Evolutionary conservation across 2,797 vertebrate genomes (phyloP).

Genomic region (Dendrocincla tyrannina): DNA sequence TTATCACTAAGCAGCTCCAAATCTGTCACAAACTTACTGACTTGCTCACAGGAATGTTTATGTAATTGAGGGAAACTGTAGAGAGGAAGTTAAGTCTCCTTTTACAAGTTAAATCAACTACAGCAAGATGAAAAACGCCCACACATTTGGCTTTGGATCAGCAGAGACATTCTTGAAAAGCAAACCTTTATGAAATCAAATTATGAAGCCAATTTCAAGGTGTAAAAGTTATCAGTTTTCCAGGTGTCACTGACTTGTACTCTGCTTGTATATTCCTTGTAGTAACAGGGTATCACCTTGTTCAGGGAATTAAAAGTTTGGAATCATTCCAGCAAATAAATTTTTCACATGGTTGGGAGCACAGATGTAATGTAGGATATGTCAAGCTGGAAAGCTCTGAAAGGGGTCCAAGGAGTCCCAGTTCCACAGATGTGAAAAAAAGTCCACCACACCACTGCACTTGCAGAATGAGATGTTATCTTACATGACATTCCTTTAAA

Average conservation of each 20-base stretch:
- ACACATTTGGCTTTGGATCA: constrained; percentile 26
- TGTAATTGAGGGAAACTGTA: constrained; percentile 30
- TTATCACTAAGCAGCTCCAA: constrained; percentile 56
- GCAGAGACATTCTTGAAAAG: constrained; percentile 23
- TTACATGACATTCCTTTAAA: neutral
- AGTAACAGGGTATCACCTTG: neutral
- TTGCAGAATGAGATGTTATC: neutral
- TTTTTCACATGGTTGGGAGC: neutral
- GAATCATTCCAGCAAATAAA: neutral
- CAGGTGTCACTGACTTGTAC: neutral
- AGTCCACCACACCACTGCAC: neutral
- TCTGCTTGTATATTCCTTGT: neutral
- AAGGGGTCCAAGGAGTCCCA: neutral
- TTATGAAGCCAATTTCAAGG: neutral
- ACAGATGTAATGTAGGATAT: neutral
- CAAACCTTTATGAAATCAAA: neutral
- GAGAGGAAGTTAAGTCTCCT: constrained; percentile 36
- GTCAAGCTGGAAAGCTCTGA: neutral
- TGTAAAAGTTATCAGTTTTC: neutral
- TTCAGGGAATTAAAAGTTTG: neutral
- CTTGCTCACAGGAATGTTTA: constrained; percentile 49
- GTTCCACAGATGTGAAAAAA: neutral
- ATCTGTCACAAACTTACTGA: constrained; percentile 47
- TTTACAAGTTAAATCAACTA: constrained; percentile 46
- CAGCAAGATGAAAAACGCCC: constrained; percentile 5